Percentiles rank a stretch among this genome's conserved stretches.
phyloP scores from a whole-genome alignment of 2,888 invertebrate species.

The Drosophila algonquin region DNA sequence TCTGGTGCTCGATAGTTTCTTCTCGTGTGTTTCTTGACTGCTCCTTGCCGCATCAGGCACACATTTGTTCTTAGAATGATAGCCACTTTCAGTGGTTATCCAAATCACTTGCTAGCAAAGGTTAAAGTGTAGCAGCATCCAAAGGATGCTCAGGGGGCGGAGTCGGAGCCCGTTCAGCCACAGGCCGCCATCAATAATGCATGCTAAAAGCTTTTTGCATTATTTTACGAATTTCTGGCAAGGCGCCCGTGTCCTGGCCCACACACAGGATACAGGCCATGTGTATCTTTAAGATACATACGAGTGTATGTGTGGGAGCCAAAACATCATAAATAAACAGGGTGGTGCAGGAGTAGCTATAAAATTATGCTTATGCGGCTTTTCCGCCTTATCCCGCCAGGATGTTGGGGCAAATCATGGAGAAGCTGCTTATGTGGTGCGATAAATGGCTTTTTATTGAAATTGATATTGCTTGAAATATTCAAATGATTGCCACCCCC shows the following conservation, averaged over 20 bases:
- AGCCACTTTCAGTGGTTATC: constrained; percentile 21
- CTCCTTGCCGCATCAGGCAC: neutral
- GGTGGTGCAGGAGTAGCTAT: constrained; percentile 49
- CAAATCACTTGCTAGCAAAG: constrained; percentile 51
- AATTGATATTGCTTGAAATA: constrained; percentile 82
- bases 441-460: constrained; percentile 83
- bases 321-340: constrained; percentile 68
- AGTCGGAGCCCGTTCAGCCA: constrained; percentile 42
- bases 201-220: constrained; percentile 83
- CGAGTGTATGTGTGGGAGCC: constrained; percentile 32
- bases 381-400: constrained; percentile 25
- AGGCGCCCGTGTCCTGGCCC: constrained; percentile 38
- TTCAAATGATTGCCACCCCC: constrained; percentile 62
- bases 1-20: neutral
- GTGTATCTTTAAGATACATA: constrained; percentile 68
- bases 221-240: constrained; percentile 75
- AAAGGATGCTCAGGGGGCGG: constrained; percentile 1
- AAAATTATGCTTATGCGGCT: constrained; percentile 77
- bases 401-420: constrained; percentile 52
- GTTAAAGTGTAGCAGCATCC: constrained; percentile 53
- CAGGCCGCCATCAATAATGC: constrained; percentile 77
- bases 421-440: constrained; percentile 76
- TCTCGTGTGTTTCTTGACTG: neutral
- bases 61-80: neutral
- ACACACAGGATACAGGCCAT: constrained; percentile 31